These are phyloP conservation scores for Apogon hyalosoma DNA, from an alignment of 2,797 vertebrate genomes.

Conservation along the genomic window DNA sequence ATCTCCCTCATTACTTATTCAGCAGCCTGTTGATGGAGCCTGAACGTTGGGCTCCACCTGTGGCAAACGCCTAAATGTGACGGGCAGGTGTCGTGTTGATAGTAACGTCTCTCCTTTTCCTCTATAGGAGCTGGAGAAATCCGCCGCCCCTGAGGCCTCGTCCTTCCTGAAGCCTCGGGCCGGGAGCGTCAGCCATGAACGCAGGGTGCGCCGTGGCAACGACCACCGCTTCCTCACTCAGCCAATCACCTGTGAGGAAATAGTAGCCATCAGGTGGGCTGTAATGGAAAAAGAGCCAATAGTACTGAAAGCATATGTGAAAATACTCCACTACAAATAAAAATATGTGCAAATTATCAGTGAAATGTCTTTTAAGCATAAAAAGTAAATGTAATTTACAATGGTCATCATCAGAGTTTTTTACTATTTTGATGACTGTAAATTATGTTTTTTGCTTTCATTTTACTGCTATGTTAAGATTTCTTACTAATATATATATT, in stretches of 20 bases:
- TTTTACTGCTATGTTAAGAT: too few species aligned
- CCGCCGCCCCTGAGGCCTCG: constrained; percentile 68
- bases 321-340: too few species aligned
- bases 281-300: background rate
- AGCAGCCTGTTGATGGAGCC: constrained; percentile 15
- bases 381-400: too few species aligned
- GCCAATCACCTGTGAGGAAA: constrained; percentile 83
- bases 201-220: constrained; percentile 73
- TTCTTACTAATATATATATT: too few species aligned
- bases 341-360: too few species aligned
- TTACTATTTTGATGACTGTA: too few species aligned
- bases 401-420: too few species aligned
- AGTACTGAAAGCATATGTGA: too few species aligned
- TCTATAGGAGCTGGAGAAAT: constrained; percentile 84
- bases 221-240: constrained; percentile 83
- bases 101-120: background rate
- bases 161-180: constrained; percentile 80
- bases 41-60: constrained; percentile 17
- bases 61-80: background rate
- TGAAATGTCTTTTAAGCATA: too few species aligned
- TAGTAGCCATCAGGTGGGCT: constrained; percentile 78
- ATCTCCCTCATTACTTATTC: constrained; percentile 31
- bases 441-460: too few species aligned
- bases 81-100: background rate
- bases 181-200: constrained; percentile 70